phyloP scores from a whole-genome alignment of 2,113 vertebrate species.

The Trogon melanurus region DNA sequence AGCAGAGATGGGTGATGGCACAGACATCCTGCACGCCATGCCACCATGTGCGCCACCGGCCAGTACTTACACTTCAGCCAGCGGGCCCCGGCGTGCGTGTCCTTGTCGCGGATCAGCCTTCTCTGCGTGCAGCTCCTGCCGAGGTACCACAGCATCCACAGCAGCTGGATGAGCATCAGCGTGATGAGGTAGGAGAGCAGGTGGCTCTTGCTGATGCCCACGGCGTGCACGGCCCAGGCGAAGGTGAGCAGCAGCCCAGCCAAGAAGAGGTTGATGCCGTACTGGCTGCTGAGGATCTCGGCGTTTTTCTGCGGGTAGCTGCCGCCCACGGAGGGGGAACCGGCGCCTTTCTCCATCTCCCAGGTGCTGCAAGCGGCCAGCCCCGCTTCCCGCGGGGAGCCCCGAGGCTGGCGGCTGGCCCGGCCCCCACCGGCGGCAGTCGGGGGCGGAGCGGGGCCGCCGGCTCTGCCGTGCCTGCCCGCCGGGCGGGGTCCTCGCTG shows the following conservation, averaged over 20 bases:
- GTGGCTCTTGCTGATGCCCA: conserved; percentile 82
- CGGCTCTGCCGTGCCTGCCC: neutral
- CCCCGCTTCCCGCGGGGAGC: neutral
- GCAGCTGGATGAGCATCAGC: conserved; percentile 91
- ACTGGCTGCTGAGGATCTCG: conserved; percentile 92
- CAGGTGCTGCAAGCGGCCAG: neutral
- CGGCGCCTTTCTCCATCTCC: conserved; percentile 29
- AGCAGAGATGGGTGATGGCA: neutral
- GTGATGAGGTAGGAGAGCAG: conserved; percentile 86
- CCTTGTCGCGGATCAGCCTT: conserved; percentile 81
- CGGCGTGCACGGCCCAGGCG: conserved; percentile 84
- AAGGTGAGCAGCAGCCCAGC: conserved; percentile 90
- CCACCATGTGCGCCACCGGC: neutral
- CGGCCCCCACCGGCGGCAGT: neutral
- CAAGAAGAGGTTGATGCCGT: conserved; percentile 90
- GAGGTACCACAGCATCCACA: conserved; percentile 97
- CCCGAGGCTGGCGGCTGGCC: neutral
- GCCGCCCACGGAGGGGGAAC: neutral
- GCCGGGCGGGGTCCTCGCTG: neutral
- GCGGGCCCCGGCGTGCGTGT: conserved; percentile 86
- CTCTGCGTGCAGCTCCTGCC: conserved; percentile 81
- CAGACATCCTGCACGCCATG: fast-evolving
- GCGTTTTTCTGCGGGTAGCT: conserved; percentile 88
- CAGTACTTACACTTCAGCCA: conserved; percentile 90
- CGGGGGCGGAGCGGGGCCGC: neutral